Evolutionary conservation across 2,797 vertebrate species (phyloP).

Genomic region (Acanthopagrus latus): DNA sequence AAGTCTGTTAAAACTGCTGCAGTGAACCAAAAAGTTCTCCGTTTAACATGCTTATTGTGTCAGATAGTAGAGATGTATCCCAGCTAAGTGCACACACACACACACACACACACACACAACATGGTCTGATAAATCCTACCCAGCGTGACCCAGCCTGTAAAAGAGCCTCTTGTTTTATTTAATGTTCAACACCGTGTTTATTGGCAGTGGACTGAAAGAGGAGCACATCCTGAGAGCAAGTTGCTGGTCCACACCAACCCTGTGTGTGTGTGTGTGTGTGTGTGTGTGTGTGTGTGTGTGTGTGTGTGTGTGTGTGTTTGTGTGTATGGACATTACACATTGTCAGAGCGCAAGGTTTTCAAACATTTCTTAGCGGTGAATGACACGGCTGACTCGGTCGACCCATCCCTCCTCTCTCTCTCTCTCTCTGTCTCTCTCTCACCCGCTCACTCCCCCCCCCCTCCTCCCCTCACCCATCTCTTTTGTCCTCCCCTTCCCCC

Average conservation of each 20-base stretch:
- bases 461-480: constrained; percentile 49
- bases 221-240: constrained; percentile 65
- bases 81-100: constrained; percentile 8
- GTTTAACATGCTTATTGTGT: constrained; percentile 45
- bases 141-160: constrained; percentile 75
- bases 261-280: constrained; percentile 35
- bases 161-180: constrained; percentile 83
- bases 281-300: constrained; percentile 46
- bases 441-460: constrained; percentile 31
- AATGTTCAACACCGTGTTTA: constrained; percentile 84
- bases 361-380: constrained; percentile 68
- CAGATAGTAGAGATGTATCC: constrained; percentile 65
- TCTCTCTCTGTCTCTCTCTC: constrained; percentile 32
- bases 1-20: constrained; percentile 41
- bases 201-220: constrained; percentile 77
- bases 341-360: constrained; percentile 56
- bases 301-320: constrained; percentile 38
- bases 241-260: constrained; percentile 55
- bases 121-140: constrained; percentile 74
- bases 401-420: constrained; percentile 66
- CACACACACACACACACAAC: constrained; percentile 41
- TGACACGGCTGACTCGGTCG: constrained; percentile 73
- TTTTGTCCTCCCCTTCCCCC: constrained; percentile 80
- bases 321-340: constrained; percentile 44
- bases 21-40: constrained; percentile 20